Base-by-base conservation (phyloP, 2,113 vertebrate species). In the Xerus inauris region DNA sequence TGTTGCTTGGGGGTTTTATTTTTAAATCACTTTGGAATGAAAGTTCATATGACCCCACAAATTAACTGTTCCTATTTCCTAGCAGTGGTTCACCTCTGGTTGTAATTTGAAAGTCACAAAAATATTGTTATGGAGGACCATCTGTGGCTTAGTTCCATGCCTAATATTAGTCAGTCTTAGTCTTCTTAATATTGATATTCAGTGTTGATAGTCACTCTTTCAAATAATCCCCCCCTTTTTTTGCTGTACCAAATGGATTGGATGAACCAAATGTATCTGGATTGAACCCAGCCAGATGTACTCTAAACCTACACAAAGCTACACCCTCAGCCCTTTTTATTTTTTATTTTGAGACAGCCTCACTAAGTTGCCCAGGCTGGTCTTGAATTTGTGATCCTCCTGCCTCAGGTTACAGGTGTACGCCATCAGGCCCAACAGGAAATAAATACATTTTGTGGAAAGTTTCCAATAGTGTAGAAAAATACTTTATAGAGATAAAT, bases 11-110 rank as follows among this genome's bases (percentile, higher is more conserved):
- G 19, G 6, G 35, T 47, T 76, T 91, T 45, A 20, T 85, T 83
- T 96, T 88, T 20, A 91, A 97, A 86, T 38, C 89, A 51, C 51
- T 95, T 91, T 54, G 30, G 35, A 92, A 42, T 75, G 87, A 96
- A 79, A 80, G 26, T 88, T 87, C 76, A 87, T 57, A 16, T n/a
- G 20, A 90, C 30, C 75, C 26, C 51, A 83, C 49, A 87, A 88
- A 65, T 71, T 59, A 49, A 76, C 65, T 81, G 65, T 92, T 62
- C 69, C 51, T 82, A 16, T 85, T 96, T 79, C 81, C 73, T 54
- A 72, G 45, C 14, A 62, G 40, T 22, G 20, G 38, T 69, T 86
- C 22, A 30, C 16, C 89, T 38, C 59, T 84, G 35, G 24, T 88
- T 92, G 85, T 45, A 77, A 69, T 38, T 91, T 81, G 54, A 85